Conservation (phyloP, 2,113 vertebrate species). For the Calypte anna region DNA sequence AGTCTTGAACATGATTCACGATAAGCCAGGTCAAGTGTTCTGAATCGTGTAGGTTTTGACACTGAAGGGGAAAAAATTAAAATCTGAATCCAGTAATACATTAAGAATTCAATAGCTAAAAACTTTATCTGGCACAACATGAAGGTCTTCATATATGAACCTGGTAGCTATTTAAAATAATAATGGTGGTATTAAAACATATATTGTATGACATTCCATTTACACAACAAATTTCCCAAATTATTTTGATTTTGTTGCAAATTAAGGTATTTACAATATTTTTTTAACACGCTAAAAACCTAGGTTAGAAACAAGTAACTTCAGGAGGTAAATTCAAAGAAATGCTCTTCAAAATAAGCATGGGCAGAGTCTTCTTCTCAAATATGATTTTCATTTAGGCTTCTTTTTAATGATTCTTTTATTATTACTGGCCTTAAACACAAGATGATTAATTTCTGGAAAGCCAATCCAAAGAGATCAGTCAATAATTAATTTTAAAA, state of each 20-base stretch:
- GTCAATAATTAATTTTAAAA: not conserved
- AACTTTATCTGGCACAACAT: not conserved
- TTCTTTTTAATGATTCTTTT: not conserved
- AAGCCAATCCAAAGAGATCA: not conserved
- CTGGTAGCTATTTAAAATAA: not conserved
- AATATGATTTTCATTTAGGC: not conserved
- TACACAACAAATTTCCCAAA: not conserved
- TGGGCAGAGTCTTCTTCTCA: not conserved
- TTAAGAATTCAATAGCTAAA: not conserved
- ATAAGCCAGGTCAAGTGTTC: constrained; percentile 98
- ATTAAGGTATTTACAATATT: not conserved
- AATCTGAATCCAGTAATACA: not conserved
- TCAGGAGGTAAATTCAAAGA: not conserved
- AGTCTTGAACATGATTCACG: constrained; percentile 94
- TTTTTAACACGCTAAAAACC: not conserved
- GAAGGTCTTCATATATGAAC: not conserved
- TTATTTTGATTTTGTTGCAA: not conserved
- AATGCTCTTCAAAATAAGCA: not conserved
- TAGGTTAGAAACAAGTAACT: not conserved
- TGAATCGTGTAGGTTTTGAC: constrained; percentile 97
- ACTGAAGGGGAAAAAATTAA: constrained; percentile 73
- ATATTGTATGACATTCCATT: not conserved
- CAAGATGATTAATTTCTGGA: not conserved
- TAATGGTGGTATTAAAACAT: too few relatives aligned
- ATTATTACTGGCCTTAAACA: not conserved